These are phyloP conservation scores for Eospalax fontanierii DNA, from an alignment of 2,797 vertebrate genomes.

Conservation along the genomic window DNA sequence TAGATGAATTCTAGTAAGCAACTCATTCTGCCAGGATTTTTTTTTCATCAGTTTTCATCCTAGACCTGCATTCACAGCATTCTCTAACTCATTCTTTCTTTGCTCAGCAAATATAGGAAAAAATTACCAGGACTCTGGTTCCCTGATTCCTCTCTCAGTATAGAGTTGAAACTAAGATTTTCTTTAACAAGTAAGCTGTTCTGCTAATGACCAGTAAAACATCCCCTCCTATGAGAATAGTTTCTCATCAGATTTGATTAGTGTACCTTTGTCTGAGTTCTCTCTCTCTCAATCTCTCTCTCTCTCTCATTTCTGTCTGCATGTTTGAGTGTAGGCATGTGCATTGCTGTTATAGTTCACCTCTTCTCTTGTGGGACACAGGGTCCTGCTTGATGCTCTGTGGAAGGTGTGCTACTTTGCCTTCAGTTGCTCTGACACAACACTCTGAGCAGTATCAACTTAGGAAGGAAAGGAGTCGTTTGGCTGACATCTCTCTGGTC, in stretches of 20 bases:
- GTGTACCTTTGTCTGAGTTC: rapidly evolving
- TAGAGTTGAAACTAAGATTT: background rate
- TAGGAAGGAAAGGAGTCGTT: too few relatives aligned
- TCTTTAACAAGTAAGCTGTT: background rate
- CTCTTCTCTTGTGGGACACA: too few relatives aligned
- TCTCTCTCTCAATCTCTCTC: too few relatives aligned
- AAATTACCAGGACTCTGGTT: rapidly evolving
- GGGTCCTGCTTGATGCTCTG: too few relatives aligned
- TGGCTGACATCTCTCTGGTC: too few relatives aligned
- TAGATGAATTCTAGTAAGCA: too few relatives aligned
- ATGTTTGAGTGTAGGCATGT: too few relatives aligned
- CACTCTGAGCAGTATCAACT: too few relatives aligned
- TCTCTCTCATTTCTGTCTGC: too few relatives aligned
- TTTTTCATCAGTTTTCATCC: background rate
- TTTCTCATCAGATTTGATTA: background rate
- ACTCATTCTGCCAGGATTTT: background rate
- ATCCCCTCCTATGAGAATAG: rapidly evolving
- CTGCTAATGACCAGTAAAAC: background rate
- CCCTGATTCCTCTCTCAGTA: background rate
- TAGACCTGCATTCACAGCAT: rapidly evolving
- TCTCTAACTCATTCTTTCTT: background rate
- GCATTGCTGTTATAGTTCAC: too few relatives aligned
- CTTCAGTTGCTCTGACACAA: too few relatives aligned
- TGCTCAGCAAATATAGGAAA: rapidly evolving
- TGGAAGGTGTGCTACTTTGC: too few relatives aligned